phyloP scores from a whole-genome alignment of 2,888 invertebrate species.

The Nycteola revayana region DNA sequence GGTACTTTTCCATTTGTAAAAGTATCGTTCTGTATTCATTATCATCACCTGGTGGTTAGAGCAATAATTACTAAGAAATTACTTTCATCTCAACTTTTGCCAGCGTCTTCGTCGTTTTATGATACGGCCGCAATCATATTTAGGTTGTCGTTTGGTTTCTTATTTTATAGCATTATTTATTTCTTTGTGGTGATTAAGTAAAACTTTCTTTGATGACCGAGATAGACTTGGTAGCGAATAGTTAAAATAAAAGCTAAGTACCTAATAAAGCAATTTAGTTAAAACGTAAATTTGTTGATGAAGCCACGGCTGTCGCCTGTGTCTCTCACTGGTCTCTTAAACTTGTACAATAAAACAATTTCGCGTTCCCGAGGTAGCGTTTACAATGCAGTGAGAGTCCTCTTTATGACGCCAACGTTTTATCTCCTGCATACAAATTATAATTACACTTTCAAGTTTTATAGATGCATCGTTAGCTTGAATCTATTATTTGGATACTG shows the following conservation, averaged over 20 bases:
- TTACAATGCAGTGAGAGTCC: conserved; percentile 63
- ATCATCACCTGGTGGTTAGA: too few relatives aligned
- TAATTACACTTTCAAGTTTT: conserved; percentile 60
- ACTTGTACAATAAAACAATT: conserved; percentile 53
- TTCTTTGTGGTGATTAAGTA: conserved; percentile 1
- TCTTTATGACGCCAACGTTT: conserved; percentile 56
- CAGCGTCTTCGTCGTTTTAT: conserved; percentile 17
- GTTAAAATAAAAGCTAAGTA: conserved; percentile 9
- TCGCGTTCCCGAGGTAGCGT: conserved; percentile 39
- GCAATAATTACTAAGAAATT: too few relatives aligned
- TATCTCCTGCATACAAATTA: conserved; percentile 66
- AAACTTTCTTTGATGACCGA: conserved; percentile 8
- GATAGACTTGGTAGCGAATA: conserved; percentile 5
- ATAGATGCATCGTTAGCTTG: conserved; percentile 48
- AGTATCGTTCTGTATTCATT: too few relatives aligned
- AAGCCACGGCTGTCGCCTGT: conserved; percentile 13
- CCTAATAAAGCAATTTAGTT: conserved; percentile 20
- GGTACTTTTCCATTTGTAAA: too few relatives aligned
- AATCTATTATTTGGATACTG: conserved; percentile 39
- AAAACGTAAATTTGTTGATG: conserved; percentile 23
- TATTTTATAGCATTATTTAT: conserved; percentile 12
- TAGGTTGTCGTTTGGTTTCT: conserved; percentile 6
- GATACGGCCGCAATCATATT: conserved; percentile 12
- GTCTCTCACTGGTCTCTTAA: conserved; percentile 28
- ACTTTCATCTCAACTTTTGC: conserved; percentile 17